phyloP scores from a whole-genome alignment of 2,797 vertebrate genomes.

The Halcyon leucocephala region DNA sequence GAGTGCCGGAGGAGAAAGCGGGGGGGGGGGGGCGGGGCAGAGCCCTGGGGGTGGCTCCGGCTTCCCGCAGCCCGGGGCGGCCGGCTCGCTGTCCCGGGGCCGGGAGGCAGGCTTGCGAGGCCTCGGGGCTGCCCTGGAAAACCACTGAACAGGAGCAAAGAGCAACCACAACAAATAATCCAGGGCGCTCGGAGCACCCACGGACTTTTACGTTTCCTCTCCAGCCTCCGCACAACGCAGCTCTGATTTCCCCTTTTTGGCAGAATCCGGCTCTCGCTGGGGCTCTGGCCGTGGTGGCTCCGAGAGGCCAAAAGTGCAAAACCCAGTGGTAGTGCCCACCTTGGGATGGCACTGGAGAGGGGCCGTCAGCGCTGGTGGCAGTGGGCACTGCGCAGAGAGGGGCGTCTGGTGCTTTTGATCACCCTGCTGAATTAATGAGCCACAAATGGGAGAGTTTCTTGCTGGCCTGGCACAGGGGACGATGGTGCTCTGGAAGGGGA shows the following conservation, averaged over 20 bases:
- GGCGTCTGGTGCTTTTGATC: fast-evolving
- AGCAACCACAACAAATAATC: background rate
- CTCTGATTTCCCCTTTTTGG: background rate
- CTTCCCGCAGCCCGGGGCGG: fast-evolving
- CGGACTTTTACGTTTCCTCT: background rate
- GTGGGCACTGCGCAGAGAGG: background rate
- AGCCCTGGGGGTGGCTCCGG: fast-evolving
- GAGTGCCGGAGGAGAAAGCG: background rate
- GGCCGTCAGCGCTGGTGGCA: fast-evolving
- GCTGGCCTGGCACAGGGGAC: fast-evolving
- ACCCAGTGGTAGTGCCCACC: fast-evolving
- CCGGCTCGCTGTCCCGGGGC: too few species aligned
- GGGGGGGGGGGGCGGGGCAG: background rate
- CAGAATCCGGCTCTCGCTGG: fast-evolving
- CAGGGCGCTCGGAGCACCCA: fast-evolving
- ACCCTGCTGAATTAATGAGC: background rate
- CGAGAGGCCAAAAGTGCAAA: fast-evolving
- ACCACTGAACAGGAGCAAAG: background rate
- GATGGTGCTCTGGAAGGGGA: background rate
- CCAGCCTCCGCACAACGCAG: fast-evolving
- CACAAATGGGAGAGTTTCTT: fast-evolving
- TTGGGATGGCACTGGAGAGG: background rate
- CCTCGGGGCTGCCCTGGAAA: background rate
- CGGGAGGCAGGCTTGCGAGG: background rate
- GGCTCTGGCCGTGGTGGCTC: fast-evolving